Base-by-base conservation (phyloP, 2,888 invertebrate genomes). In the Drosophila acutilabella region DNA sequence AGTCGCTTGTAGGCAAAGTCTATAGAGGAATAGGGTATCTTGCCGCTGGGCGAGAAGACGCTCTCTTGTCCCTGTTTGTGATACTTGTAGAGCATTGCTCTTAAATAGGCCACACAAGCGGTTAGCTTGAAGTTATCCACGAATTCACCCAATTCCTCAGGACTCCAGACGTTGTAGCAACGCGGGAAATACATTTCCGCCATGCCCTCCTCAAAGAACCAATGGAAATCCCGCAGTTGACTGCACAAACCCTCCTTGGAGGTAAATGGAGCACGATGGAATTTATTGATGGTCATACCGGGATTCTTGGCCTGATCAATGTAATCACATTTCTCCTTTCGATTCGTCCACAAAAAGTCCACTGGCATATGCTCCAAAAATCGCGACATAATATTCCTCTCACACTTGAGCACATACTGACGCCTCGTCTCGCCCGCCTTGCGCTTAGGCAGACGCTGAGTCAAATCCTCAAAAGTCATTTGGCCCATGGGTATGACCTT, bases 301-400 rank as follows among this genome's bases (percentile, higher is more conserved):
- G 94, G 94, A 80, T 92, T 93, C 64, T 90, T 92, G 5, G 91
- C 90, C 72, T 92, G 90, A 70, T 93, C 92, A 14, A 92, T 89
- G 74, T 92, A 92, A 66, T 93, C 92, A 62, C 91, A 90, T 92
- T 95, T 96, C 78, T 98, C 97, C 66, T 96, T 95, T 75, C 96
- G 95, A 61, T 97, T 95, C 50, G 97, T 97, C 98, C 98, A 98
- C 38, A 98, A 94, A 83, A 98, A 97, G 88, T 98, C 97, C 1
- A 97, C 96, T 0, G 96, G 95, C 81, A 96, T 95, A 85, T 96
- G 95, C 81, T 95, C 95, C 88, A 97, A 94, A 91, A 97, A 95
- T 80, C 96, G 94, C 4, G 95, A 96, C 89, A 96, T 94, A 54
- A 95, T 94, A 90, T 94, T 94, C 69, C 94, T 93, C 90, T 96